These are phyloP conservation scores for Diarsia mendica DNA, from an alignment of 2,888 invertebrate species.

Conservation along the genomic window DNA sequence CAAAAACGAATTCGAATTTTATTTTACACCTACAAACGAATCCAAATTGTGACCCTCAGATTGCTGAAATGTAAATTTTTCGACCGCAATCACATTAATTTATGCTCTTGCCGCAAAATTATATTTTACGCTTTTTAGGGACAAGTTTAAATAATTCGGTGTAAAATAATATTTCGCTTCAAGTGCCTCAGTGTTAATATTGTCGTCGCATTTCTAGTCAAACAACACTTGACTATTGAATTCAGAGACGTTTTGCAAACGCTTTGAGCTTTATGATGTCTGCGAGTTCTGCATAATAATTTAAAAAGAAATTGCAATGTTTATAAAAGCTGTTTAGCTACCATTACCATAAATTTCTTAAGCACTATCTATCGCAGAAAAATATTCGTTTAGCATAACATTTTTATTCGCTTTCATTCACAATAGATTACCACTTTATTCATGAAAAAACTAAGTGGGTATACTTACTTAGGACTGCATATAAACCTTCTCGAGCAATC, in stretches of 20 bases:
- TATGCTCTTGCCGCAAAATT: slow-evolving; percentile 5
- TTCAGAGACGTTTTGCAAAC: slow-evolving; percentile 8
- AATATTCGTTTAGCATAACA: slow-evolving; percentile 28
- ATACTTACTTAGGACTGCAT: neutral
- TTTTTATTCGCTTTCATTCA: slow-evolving; percentile 31
- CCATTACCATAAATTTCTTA: slow-evolving; percentile 33
- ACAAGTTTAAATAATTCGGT: neutral
- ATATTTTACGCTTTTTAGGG: slow-evolving; percentile 6
- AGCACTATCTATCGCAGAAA: slow-evolving; percentile 16
- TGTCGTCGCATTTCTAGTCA: slow-evolving; percentile 8
- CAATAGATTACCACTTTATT: slow-evolving; percentile 36
- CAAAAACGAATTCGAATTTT: slow-evolving; percentile 44
- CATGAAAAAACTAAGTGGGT: slow-evolving; percentile 19
- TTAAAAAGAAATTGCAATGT: slow-evolving; percentile 17
- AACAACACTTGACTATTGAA: slow-evolving; percentile 14
- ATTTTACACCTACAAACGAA: slow-evolving; percentile 55
- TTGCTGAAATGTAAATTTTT: slow-evolving; percentile 39
- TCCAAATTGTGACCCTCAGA: slow-evolving; percentile 15
- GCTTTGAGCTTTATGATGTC: slow-evolving; percentile 18
- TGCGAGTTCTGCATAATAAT: slow-evolving; percentile 19
- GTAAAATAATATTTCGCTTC: slow-evolving; percentile 9
- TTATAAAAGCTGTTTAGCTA: slow-evolving; percentile 16
- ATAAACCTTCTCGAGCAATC: slow-evolving; percentile 3
- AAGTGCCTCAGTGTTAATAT: neutral
- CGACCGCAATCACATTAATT: slow-evolving; percentile 34